Conservation (phyloP, 2,888 invertebrate genomes). For the Cabera pusaria region DNA sequence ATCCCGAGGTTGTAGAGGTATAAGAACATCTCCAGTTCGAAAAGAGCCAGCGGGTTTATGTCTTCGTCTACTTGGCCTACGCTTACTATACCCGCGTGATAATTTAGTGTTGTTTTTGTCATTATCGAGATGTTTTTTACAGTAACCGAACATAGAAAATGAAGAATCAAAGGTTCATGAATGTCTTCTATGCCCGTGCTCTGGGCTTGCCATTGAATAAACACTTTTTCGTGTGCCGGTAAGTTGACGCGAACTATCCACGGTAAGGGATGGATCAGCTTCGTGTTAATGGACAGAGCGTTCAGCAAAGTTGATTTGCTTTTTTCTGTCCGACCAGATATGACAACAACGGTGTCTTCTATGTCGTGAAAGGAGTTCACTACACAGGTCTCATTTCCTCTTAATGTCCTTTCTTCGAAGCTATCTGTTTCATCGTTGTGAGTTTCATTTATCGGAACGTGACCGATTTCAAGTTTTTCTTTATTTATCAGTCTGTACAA, state of each 20-base stretch:
- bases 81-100: slow-evolving; percentile 23
- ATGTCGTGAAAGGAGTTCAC: slow-evolving; percentile 40
- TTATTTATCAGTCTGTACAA: slow-evolving; percentile 37
- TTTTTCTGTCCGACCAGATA: slow-evolving; percentile 40
- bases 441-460: slow-evolving; percentile 28
- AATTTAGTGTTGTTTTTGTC: slow-evolving; percentile 25
- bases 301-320: slow-evolving; percentile 45
- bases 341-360: slow-evolving; percentile 35
- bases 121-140: slow-evolving; percentile 31
- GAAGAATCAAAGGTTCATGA: slow-evolving; percentile 19
- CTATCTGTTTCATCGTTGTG: slow-evolving; percentile 37
- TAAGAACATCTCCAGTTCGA: slow-evolving; percentile 43
- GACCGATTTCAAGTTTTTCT: slow-evolving; percentile 41
- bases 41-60: slow-evolving; percentile 25
- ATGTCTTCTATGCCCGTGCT: slow-evolving; percentile 2
- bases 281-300: slow-evolving; percentile 42
- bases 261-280: slow-evolving; percentile 31
- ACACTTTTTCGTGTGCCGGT: slow-evolving; percentile 33
- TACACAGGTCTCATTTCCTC: slow-evolving; percentile 25
- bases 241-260: slow-evolving; percentile 47
- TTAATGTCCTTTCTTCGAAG: slow-evolving; percentile 37
- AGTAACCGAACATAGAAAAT: slow-evolving; percentile 38
- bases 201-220: slow-evolving; percentile 32
- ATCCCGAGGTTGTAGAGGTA: slow-evolving; percentile 38
- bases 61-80: slow-evolving; percentile 17